Evolutionary conservation across 1,140 invertebrate genomes (phyloP).

Genomic region (Neoseiulus cucumeris): DNA sequence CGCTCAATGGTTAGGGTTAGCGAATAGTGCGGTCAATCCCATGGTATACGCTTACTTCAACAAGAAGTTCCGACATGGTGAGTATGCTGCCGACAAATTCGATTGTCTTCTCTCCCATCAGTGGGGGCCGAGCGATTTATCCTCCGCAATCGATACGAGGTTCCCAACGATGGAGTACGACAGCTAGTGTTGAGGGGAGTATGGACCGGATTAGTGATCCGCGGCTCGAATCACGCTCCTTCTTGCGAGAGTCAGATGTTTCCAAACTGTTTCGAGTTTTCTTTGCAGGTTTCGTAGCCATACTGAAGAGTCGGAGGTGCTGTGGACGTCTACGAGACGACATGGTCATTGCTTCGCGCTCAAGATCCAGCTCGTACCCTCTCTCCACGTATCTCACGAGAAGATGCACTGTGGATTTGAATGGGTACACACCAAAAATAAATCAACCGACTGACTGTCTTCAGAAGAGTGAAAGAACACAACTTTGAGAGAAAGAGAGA

Average conservation of each 20-base stretch:
- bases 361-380: not conserved
- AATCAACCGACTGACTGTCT: too few species aligned
- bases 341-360: not conserved
- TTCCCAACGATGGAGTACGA: too few species aligned
- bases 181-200: too few species aligned
- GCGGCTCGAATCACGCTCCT: too few species aligned
- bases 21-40: constrained; percentile 33
- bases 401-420: not conserved
- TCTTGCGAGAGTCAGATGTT: too few species aligned
- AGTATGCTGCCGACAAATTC: constrained; percentile 12
- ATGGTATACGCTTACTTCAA: constrained; percentile 34
- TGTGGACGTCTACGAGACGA: constrained; percentile 33
- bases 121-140: too few species aligned
- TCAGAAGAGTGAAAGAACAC: too few species aligned
- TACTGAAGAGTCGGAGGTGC: constrained; percentile 58
- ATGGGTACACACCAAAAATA: too few species aligned
- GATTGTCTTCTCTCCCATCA: not conserved
- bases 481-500: too few species aligned
- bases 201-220: too few species aligned
- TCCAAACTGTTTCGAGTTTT: too few species aligned
- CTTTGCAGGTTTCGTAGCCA: constrained; percentile 65
- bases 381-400: not conserved
- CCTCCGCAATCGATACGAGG: too few species aligned
- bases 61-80: constrained; percentile 33
- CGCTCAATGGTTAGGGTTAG: constrained; percentile 34